Base-by-base conservation (phyloP, 2,888 invertebrate species). In the Dicyrtomina minuta region DNA sequence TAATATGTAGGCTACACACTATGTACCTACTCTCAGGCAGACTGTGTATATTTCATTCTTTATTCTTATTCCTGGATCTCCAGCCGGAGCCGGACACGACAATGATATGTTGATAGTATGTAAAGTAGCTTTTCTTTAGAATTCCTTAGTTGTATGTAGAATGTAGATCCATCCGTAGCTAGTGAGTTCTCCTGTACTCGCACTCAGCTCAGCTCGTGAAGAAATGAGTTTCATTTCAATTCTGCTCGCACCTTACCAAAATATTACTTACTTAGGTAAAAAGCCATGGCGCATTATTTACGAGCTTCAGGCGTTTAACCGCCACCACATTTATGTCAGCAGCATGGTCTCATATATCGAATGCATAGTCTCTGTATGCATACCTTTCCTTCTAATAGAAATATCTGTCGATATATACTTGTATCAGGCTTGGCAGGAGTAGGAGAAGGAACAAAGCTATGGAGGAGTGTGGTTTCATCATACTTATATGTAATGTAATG, bases 171-270 rank as follows among this genome's bases (percentile, higher is more conserved):
- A 6, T 58, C 26, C 17, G 10, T 26, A 55, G 15, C 4, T 55
- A 10, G 43, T 41, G 8, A 8, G 10, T 6, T 49, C 22, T 17
- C 17, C 13, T 58, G 41, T 33, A 41, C 22, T 33, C 20, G 58
- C 33, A 33, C 33, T 8, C 33, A 3, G 8, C 33, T 33, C 33
- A 58, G 41, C 20, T 58, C 41, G 58, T 58, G 41, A 58, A 58
- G 58, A 58, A 58, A 58, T 58, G 58, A 58, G 58, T 27, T 51
- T 51, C 26, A 58, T 58, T 58, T 58, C 58, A 58, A 58, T 58
- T 58, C 58, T 8, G 13, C 58, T 58, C 58, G 58, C 58, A 58
- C 58, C 58, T 58, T 58, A 39, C 41, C 41, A 58, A 41, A 58
- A 39, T 58, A 58, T 58, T 39, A 39, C 58, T 41, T 41, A 41